phyloP scores from a whole-genome alignment of 2,113 vertebrate genomes.

The Sander vitreus region DNA sequence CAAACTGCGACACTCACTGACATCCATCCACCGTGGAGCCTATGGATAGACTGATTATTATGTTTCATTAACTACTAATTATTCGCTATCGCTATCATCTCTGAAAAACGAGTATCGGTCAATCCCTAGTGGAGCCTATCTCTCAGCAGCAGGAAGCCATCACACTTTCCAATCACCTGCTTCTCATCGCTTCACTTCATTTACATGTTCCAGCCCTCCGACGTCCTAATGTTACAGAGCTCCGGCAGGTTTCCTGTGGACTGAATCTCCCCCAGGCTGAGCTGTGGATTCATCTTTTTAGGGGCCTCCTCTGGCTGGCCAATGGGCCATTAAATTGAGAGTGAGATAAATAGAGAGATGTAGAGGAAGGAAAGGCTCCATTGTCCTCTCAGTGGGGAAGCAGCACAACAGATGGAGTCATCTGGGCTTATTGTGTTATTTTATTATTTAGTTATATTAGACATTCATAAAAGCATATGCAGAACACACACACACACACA shows the following conservation, averaged over 20 bases:
- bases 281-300: slow-evolving; percentile 32
- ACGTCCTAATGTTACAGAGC: slow-evolving; percentile 1
- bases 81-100: too few relatives aligned
- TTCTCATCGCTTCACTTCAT: slow-evolving; percentile 1
- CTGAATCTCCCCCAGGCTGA: slow-evolving; percentile 36
- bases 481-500: neutral
- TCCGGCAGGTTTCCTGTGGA: slow-evolving; percentile 43
- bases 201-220: slow-evolving; percentile 7
- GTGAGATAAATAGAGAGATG: slow-evolving; percentile 45
- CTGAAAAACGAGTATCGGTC: too few relatives aligned
- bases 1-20: neutral
- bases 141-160: neutral
- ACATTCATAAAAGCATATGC: slow-evolving; percentile 26
- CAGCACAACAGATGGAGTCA: slow-evolving; percentile 17
- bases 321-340: slow-evolving; percentile 69
- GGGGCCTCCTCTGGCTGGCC: slow-evolving; percentile 42
- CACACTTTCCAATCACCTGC: neutral
- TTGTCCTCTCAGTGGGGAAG: slow-evolving; percentile 50
- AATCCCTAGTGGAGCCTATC: neutral
- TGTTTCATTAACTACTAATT: too few relatives aligned
- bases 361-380: slow-evolving; percentile 25
- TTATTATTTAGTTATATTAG: slow-evolving; percentile 42
- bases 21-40: neutral
- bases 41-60: too few relatives aligned
- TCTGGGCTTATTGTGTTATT: slow-evolving; percentile 8